These are phyloP conservation scores for Sinella curviseta DNA, from an alignment of 1,140 invertebrate genomes.

Conservation along the genomic window DNA sequence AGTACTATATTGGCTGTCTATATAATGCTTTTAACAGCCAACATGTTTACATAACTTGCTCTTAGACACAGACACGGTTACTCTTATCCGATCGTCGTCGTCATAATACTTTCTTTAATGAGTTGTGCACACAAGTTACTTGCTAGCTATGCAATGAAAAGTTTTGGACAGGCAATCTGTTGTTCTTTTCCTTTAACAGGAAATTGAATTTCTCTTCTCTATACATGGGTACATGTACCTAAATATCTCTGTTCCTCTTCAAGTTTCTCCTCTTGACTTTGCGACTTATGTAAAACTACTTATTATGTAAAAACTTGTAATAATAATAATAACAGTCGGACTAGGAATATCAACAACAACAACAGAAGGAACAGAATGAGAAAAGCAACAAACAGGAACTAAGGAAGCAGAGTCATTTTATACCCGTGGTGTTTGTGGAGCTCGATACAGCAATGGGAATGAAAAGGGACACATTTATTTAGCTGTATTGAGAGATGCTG, in stretches of 20 bases:
- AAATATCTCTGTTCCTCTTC: too few species aligned
- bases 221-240: too few species aligned
- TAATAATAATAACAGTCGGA: slow-evolving; percentile 1
- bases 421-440: too few species aligned
- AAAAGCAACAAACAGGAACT: not conserved
- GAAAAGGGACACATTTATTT: too few species aligned
- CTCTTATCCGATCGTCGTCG: not conserved
- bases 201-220: slow-evolving; percentile 20
- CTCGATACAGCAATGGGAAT: too few species aligned
- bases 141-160: slow-evolving; percentile 6
- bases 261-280: not conserved
- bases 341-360: too few species aligned
- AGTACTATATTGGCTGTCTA: too few species aligned
- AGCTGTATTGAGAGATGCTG: not conserved
- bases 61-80: not conserved
- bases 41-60: not conserved
- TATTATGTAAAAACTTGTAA: not conserved
- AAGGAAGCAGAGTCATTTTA: too few species aligned
- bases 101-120: slow-evolving; percentile 13
- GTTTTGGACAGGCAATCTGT: slow-evolving; percentile 15
- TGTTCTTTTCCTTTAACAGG: not conserved
- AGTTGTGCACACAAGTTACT: slow-evolving; percentile 13
- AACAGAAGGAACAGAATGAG: not conserved
- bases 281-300: not conserved
- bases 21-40: too few species aligned